Conservation (phyloP, 2,797 vertebrate species). For the Tadarida brasiliensis region DNA sequence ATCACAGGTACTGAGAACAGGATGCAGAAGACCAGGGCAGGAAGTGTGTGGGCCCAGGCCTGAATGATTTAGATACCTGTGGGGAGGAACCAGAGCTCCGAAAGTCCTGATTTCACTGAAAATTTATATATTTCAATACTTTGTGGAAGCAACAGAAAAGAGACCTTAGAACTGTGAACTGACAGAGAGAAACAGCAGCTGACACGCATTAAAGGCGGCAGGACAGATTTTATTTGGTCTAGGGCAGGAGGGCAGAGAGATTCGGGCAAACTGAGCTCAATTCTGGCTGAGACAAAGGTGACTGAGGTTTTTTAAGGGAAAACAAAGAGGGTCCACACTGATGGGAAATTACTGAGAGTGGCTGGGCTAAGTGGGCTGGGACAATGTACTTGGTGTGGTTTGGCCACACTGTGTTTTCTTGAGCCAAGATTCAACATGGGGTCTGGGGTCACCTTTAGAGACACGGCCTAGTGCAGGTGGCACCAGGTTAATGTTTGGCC, state of each 20-base stretch:
- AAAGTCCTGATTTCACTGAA: background rate
- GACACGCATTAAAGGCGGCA: too few species aligned
- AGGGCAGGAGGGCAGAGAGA: background rate
- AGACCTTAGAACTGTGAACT: too few species aligned
- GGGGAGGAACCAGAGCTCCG: background rate
- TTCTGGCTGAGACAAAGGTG: background rate
- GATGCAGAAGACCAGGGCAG: fast-evolving
- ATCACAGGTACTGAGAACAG: background rate
- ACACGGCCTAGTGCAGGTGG: fast-evolving
- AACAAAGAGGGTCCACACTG: background rate
- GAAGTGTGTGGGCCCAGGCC: too few species aligned
- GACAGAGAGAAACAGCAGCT: background rate
- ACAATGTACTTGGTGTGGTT: too few species aligned
- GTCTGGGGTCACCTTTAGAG: background rate
- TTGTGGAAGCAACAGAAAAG: background rate
- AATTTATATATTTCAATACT: background rate
- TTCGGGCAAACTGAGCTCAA: background rate
- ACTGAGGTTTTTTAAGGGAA: background rate
- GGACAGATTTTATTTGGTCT: background rate
- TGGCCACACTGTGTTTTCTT: background rate
- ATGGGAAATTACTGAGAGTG: background rate
- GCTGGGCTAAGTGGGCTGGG: background rate
- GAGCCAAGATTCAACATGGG: background rate
- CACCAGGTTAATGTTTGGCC: background rate
- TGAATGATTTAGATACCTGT: background rate